Base-by-base conservation (phyloP, 1,140 invertebrate genomes). In the Agraylea sexmaculata region DNA sequence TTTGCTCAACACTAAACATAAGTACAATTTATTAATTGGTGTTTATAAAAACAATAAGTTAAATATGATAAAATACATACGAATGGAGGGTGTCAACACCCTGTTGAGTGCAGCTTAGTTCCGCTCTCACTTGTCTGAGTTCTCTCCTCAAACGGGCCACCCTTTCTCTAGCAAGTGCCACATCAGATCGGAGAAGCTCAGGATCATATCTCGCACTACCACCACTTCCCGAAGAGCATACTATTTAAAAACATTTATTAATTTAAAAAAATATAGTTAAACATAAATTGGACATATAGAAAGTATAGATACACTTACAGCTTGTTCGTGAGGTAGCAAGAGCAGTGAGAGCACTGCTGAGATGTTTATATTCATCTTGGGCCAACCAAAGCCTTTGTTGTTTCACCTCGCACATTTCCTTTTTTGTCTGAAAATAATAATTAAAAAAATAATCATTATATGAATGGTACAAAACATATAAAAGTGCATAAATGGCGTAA, bases 371-470 rank as follows among this genome's bases (percentile, higher is more conserved):
- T 65, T 97, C 90, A 62, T 95, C 90, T 60, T 95, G 87, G 25
- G 91, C 91, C 48, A 95, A 68, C 51, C 80, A 79, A 37, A 96
- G 65, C 55, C 91, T 77, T 64, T 94, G 87, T 59, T 92, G 86
- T 66, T 96, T 97, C 23, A 97, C 80, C 64, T 91, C 84, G 63
- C 84, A 89, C 55, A 94, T 94, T 68, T 96, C 91, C 63, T 90
- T 88, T 66, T 95, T 95, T 40, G 90, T 89, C 83, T 90, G 69
- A 4, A 42, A 48, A 58, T 51, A 60, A 59, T 31, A 37, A n/a
- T n/a, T n/a, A 28, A 40, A 40, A 34, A 33, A 13, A 28, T 17
- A 17, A 39, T 8, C 5, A 78, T 40, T 22, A 46, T 12, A 38
- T 18, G 11, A 38, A 43, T 35, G 19, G 21, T 30, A n/a, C n/a